Conservation (phyloP, 1,140 invertebrate genomes). For the Leptoteleia sp. region DNA sequence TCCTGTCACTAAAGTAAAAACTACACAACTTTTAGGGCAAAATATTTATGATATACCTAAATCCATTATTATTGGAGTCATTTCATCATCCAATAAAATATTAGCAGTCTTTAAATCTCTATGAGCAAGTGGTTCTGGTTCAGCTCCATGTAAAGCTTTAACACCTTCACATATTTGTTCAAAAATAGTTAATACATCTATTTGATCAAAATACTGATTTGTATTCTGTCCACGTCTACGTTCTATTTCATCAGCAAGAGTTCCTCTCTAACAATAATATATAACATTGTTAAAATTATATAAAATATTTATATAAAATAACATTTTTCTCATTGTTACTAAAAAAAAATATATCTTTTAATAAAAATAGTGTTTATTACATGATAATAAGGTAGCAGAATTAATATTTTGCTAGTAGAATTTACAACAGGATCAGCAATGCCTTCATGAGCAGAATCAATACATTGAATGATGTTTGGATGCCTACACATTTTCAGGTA, state of each 20-base stretch:
- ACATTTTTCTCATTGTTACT: no score
- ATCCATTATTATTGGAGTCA: conserved; percentile 91
- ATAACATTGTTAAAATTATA: no score
- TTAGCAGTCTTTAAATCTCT: conserved; percentile 93
- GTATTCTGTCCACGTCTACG: conserved; percentile 82
- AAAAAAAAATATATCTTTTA: no score
- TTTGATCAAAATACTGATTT: no score
- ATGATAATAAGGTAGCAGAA: conserved; percentile 90
- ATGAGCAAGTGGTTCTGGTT: conserved; percentile 89
- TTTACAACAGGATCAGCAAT: conserved; percentile 86
- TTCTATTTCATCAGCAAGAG: conserved; percentile 87
- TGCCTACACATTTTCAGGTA: conserved; percentile 87
- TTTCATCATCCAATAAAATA: conserved; percentile 87
- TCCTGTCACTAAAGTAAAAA: no score
- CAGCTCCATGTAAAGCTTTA: conserved; percentile 87
- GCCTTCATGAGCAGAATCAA: conserved; percentile 86
- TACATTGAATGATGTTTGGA: conserved; percentile 88
- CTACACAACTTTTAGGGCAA: no score
- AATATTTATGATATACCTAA: conserved; percentile 83
- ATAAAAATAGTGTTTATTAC: no score
- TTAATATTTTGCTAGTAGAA: conserved; percentile 87
- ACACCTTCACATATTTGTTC: conserved; percentile 88
- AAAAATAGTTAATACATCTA: conserved; percentile 87
- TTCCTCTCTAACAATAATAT: conserved; percentile 85
- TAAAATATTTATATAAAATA: no score